Percentiles rank a stretch among this genome's conserved stretches.
Evolutionary conservation across 2,888 invertebrate species (phyloP).

Genomic region (Meteorus colon): DNA sequence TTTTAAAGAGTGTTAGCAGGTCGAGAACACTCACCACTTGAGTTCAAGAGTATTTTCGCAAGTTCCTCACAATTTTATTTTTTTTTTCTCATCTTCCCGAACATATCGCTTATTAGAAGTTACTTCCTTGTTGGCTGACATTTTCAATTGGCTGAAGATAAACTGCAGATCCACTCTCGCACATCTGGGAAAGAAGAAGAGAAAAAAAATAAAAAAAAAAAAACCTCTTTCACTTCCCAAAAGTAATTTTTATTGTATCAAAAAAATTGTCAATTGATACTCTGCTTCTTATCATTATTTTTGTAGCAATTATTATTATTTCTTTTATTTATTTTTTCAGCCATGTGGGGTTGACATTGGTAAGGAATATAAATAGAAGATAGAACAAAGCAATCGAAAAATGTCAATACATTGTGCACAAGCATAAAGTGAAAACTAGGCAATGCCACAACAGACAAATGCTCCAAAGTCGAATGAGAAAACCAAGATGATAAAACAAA

Average conservation of each 20-base stretch:
- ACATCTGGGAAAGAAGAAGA: background rate
- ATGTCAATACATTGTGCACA: background rate
- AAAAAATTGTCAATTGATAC: background rate
- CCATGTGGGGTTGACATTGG: background rate
- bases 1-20: conserved; percentile 3
- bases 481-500: conserved; percentile 26
- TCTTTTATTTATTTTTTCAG: background rate
- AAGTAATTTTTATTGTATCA: background rate
- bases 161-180: background rate
- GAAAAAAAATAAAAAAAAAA: no score
- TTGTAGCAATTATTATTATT: background rate
- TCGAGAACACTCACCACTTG: conserved; percentile 4
- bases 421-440: conserved; percentile 18
- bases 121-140: conserved; percentile 7
- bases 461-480: conserved; percentile 26
- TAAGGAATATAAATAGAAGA: background rate
- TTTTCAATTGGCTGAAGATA: background rate
- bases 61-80: background rate
- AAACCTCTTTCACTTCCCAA: background rate
- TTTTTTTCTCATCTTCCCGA: background rate
- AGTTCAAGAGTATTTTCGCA: conserved; percentile 4
- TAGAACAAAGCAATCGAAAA: background rate
- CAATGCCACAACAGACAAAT: conserved; percentile 22
- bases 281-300: background rate
- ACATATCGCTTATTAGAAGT: background rate